phyloP scores from a whole-genome alignment of 2,888 invertebrate genomes.

The Dryocosmus kuriphilus region DNA sequence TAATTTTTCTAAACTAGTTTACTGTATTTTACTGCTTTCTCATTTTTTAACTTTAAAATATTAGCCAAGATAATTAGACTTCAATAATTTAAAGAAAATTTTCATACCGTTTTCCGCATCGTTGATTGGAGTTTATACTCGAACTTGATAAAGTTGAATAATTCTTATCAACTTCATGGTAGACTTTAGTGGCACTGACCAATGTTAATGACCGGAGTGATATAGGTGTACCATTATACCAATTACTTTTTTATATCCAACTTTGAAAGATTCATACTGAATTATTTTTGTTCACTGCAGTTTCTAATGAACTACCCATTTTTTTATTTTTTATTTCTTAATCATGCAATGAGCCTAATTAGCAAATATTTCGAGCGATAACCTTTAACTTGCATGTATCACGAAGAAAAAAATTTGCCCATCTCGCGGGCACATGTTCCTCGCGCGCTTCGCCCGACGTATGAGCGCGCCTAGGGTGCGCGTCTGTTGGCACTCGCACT shows the following conservation, averaged over 20 bases:
- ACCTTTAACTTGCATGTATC: background rate
- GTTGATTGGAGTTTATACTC: background rate
- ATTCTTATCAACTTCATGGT: background rate
- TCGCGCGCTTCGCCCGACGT: too few relatives aligned
- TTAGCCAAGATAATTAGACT: background rate
- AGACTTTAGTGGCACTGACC: background rate
- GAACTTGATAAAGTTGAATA: background rate
- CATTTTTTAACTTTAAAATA: background rate
- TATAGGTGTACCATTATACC: background rate
- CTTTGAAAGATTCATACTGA: background rate
- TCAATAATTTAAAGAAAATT: background rate
- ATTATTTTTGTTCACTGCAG: background rate
- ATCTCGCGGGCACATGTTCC: too few relatives aligned
- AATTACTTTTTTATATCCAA: background rate
- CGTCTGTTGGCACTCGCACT: too few relatives aligned
- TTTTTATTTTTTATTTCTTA: background rate
- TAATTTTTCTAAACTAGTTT: too few relatives aligned
- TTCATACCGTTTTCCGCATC: too few relatives aligned
- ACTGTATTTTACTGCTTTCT: too few relatives aligned
- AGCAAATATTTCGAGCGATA: background rate
- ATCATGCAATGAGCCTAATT: background rate
- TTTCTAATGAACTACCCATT: background rate
- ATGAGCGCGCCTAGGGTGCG: too few relatives aligned
- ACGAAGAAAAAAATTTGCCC: too few relatives aligned
- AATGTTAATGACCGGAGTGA: background rate